Conservation (phyloP, 2,113 vertebrate species). For the Saccopteryx leptura region DNA sequence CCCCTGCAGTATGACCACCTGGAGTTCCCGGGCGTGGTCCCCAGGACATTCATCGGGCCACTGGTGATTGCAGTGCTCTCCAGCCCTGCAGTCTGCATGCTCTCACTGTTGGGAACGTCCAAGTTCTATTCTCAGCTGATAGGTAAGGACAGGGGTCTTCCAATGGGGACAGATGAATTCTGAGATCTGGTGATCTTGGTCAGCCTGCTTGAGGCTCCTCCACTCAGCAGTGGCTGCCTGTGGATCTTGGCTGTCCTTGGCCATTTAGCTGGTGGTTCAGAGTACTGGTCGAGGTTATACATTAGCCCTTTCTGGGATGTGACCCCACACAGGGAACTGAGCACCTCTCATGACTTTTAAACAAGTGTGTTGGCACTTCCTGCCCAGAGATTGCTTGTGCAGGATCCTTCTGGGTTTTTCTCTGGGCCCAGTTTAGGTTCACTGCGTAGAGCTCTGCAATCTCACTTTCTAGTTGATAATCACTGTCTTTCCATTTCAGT, state of each 20-base stretch:
- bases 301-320: rapidly evolving
- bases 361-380: not conserved
- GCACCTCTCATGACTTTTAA: not conserved
- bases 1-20: conserved; percentile 96
- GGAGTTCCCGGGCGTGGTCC: conserved; percentile 97
- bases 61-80: conserved; percentile 91
- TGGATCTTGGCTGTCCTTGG: rapidly evolving
- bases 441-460: not conserved
- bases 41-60: conserved; percentile 96
- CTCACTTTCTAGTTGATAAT: too few species aligned
- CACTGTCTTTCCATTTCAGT: not conserved
- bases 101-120: conserved; percentile 89
- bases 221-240: rapidly evolving
- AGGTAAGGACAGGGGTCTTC: conserved; percentile 86
- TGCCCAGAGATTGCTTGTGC: not conserved
- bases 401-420: not conserved
- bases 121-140: conserved; percentile 95
- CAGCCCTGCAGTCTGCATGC: conserved; percentile 90
- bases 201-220: rapidly evolving
- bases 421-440: not conserved
- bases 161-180: rapidly evolving
- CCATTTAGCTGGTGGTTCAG: rapidly evolving
- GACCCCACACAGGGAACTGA: rapidly evolving
- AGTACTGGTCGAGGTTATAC: rapidly evolving
- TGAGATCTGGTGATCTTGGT: rapidly evolving